These are phyloP conservation scores for Baronia brevicornis DNA, from an alignment of 2,888 invertebrate species.

Conservation along the genomic window DNA sequence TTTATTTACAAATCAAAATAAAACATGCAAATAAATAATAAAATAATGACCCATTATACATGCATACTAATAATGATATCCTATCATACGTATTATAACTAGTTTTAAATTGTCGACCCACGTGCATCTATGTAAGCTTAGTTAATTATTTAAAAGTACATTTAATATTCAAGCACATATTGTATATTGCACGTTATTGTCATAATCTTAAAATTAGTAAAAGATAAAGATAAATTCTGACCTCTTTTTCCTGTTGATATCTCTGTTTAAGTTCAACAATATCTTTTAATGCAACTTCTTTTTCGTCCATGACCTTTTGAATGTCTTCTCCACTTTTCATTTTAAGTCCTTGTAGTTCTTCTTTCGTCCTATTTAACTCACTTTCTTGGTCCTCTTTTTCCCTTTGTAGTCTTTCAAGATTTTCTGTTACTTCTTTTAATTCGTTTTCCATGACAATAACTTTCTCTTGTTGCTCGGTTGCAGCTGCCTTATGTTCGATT, in stretches of 20 bases:
- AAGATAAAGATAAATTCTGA: slow-evolving; percentile 30
- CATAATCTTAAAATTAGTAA: slow-evolving; percentile 10
- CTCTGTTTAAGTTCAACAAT: slow-evolving; percentile 44
- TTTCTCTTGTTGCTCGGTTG: slow-evolving; percentile 57
- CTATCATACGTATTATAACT: too few relatives aligned
- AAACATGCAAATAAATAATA: too few relatives aligned
- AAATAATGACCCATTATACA: too few relatives aligned
- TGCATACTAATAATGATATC: too few relatives aligned
- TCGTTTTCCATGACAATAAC: slow-evolving; percentile 44
- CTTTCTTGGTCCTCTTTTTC: slow-evolving; percentile 50
- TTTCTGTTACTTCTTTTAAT: slow-evolving; percentile 54
- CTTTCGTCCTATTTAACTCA: slow-evolving; percentile 50
- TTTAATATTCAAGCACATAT: slow-evolving; percentile 12
- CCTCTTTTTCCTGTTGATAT: slow-evolving; percentile 60
- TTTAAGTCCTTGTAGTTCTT: slow-evolving; percentile 47
- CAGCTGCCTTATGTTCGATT: slow-evolving; percentile 60
- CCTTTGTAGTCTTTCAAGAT: slow-evolving; percentile 40
- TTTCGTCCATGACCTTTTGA: slow-evolving; percentile 52
- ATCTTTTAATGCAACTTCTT: slow-evolving; percentile 48
- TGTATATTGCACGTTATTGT: slow-evolving; percentile 4
- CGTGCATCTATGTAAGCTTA: too few relatives aligned
- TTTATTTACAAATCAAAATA: slow-evolving; percentile 1
- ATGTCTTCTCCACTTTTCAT: slow-evolving; percentile 58
- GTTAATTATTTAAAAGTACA: too few relatives aligned
- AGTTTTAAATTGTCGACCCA: too few relatives aligned